Evolutionary conservation across 2,797 vertebrate species (phyloP).

Genomic region (Clarias platycephalus): DNA sequence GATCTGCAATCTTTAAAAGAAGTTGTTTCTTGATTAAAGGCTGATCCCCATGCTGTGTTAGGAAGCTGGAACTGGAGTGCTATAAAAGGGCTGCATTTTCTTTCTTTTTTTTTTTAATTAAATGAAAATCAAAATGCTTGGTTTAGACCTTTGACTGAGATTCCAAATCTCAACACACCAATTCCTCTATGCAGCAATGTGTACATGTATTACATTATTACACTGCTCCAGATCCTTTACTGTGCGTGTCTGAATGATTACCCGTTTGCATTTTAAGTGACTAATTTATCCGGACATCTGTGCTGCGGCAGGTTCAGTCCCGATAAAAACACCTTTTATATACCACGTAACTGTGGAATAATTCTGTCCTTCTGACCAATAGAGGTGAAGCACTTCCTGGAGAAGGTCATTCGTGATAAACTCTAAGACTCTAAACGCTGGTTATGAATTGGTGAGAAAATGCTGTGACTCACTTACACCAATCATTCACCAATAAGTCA

Average conservation of each 20-base stretch:
- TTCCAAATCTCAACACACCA: background rate
- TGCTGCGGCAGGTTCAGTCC: background rate
- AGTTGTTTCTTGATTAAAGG: slow-evolving; percentile 15
- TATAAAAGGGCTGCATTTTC: background rate
- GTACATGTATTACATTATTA: background rate
- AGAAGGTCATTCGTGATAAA: background rate
- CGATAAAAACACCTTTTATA: background rate
- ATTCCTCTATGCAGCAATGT: background rate
- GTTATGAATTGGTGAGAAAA: background rate
- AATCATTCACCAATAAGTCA: background rate
- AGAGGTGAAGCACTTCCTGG: background rate
- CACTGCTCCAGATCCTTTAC: background rate
- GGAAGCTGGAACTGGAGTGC: background rate
- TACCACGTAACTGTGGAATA: background rate
- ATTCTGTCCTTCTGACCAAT: background rate
- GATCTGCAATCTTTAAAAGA: background rate
- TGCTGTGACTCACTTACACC: background rate
- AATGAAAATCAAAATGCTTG: background rate
- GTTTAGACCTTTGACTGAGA: too few species aligned
- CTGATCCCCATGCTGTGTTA: background rate
- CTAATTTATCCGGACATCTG: background rate
- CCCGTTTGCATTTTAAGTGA: background rate
- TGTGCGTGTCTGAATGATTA: background rate
- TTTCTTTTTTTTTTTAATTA: background rate
- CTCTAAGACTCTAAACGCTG: background rate